Evolutionary conservation across 2,888 invertebrate genomes (phyloP).

Genomic region (Digitonthophagus gazella): DNA sequence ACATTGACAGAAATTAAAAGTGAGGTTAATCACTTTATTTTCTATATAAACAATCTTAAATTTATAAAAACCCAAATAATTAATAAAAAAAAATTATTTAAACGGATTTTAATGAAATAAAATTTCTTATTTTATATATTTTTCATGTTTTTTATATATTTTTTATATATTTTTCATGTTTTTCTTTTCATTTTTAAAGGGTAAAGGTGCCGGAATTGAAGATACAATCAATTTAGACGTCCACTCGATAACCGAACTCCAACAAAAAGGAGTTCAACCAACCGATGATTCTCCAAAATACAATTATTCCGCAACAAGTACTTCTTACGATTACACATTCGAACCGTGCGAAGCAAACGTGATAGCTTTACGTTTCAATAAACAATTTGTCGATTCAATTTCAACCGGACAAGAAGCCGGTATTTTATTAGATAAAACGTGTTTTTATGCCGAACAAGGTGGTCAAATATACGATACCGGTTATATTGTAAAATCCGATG

Average conservation of each 20-base stretch:
- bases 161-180: too few species aligned
- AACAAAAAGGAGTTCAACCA: constrained; percentile 68
- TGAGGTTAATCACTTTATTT: too few species aligned
- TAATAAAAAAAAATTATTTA: too few species aligned
- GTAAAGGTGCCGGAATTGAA: constrained; percentile 74
- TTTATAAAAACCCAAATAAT: too few species aligned
- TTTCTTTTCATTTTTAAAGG: constrained; percentile 46
- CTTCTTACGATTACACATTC: constrained; percentile 73
- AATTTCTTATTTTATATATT: too few species aligned
- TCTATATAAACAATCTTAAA: too few species aligned
- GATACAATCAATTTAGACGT: constrained; percentile 90
- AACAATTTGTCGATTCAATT: constrained; percentile 82
- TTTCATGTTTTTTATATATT: too few species aligned
- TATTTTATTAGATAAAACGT: constrained; percentile 84
- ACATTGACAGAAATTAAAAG: too few species aligned
- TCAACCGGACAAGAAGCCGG: constrained; percentile 87
- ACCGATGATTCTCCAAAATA: constrained; percentile 95
- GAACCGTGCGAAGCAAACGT: constrained; percentile 71
- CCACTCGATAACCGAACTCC: constrained; percentile 89
- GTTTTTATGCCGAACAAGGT: constrained; percentile 98
- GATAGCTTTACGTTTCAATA: constrained; percentile 75
- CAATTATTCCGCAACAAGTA: constrained; percentile 69
- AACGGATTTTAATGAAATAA: too few species aligned
- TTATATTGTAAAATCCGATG: constrained; percentile 76
- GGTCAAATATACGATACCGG: constrained; percentile 98